Percentiles rank a stretch among this genome's conserved stretches.
phyloP scores from a whole-genome alignment of 2,888 invertebrate species.

The Lasioglossum zephyrum region DNA sequence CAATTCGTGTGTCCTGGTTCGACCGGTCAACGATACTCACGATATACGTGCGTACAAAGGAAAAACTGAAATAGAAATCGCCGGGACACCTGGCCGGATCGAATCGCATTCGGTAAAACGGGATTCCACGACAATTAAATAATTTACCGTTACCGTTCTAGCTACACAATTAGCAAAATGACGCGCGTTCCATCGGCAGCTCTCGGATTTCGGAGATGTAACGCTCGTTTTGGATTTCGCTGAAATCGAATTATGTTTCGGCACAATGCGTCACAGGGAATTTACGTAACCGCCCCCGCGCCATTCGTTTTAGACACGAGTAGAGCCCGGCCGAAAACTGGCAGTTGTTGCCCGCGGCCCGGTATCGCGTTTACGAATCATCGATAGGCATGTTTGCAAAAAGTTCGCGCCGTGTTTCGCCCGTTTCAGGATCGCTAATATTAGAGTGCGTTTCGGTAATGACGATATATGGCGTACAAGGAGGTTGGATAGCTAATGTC shows the following conservation, averaged over 20 bases:
- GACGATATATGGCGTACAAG: background rate
- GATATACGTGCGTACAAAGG: background rate
- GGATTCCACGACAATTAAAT: constrained; percentile 59
- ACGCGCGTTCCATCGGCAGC: constrained; percentile 34
- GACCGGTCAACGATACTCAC: background rate
- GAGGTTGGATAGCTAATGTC: background rate
- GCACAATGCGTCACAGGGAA: constrained; percentile 42
- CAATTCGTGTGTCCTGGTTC: background rate
- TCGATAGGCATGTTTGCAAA: constrained; percentile 28
- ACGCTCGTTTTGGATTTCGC: constrained; percentile 53
- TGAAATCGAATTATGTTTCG: constrained; percentile 59
- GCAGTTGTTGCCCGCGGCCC: background rate
- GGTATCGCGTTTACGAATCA: constrained; percentile 24
- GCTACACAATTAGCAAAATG: constrained; percentile 62
- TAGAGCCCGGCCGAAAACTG: background rate
- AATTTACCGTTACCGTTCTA: constrained; percentile 40
- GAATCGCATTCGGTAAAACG: constrained; percentile 29
- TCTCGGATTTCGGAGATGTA: constrained; percentile 36
- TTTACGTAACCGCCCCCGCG: constrained; percentile 34
- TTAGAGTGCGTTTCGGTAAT: background rate
- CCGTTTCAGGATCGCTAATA: constrained; percentile 5
- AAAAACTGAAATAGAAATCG: constrained; percentile 27
- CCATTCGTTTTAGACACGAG: constrained; percentile 19
- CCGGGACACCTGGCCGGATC: background rate
- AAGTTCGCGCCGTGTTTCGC: constrained; percentile 9